These are phyloP conservation scores for Agrotis segetum DNA, from an alignment of 2,888 invertebrate species.

Conservation along the genomic window DNA sequence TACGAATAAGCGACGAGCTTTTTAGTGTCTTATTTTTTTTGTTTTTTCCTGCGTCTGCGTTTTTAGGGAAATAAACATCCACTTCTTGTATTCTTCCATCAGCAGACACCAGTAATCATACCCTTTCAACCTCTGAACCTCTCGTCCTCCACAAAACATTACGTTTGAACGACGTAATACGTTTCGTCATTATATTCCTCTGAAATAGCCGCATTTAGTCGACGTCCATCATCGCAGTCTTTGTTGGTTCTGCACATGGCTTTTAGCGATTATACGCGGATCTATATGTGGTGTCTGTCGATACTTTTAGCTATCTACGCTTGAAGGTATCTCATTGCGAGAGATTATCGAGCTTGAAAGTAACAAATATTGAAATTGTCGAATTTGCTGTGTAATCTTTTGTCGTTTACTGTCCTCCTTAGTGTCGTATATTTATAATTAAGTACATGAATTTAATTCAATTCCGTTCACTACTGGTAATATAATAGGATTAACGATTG, in stretches of 20 bases:
- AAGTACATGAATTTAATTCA: background rate
- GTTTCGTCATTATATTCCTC: slow-evolving; percentile 38
- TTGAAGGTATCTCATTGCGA: background rate
- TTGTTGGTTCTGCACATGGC: slow-evolving; percentile 46
- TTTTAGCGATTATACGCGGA: slow-evolving; percentile 28
- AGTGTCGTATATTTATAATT: no score
- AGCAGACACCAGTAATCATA: background rate
- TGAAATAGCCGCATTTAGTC: slow-evolving; percentile 22
- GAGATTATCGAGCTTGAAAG: no score
- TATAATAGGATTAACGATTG: no score
- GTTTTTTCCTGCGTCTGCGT: no score
- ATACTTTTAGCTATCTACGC: slow-evolving; percentile 26
- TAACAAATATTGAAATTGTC: background rate
- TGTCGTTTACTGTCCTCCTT: background rate
- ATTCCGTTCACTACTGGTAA: background rate
- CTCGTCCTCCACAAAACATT: slow-evolving; percentile 6
- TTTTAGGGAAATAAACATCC: no score
- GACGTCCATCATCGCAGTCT: slow-evolving; percentile 46
- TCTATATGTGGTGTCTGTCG: slow-evolving; percentile 1
- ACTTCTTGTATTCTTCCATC: no score
- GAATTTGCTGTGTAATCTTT: background rate
- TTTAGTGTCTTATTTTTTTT: no score
- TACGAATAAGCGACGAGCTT: no score
- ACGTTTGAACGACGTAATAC: slow-evolving; percentile 34
- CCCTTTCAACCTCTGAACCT: background rate